phyloP scores from a whole-genome alignment of 2,113 vertebrate genomes.

The Onychostruthus taczanowskii region DNA sequence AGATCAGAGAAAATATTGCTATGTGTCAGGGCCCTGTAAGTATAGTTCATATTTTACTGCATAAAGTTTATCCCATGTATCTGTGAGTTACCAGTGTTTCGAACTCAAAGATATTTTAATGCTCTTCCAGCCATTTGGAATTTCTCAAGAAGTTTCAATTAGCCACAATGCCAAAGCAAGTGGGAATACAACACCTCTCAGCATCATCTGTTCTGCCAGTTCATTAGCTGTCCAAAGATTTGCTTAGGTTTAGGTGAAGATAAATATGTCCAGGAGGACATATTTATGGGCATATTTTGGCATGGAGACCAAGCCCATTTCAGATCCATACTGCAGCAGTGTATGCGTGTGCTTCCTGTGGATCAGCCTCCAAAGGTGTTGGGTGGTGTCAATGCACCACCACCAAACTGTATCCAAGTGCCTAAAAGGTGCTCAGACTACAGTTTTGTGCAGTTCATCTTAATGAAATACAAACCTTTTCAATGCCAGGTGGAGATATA shows the following conservation, averaged over 20 bases:
- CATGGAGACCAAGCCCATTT: not conserved
- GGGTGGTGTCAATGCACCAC: not conserved
- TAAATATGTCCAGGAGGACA: not conserved
- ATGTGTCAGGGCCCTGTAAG: not conserved
- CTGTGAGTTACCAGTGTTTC: not conserved
- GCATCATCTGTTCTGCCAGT: not conserved
- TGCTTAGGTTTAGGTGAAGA: not conserved
- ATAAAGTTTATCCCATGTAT: not conserved
- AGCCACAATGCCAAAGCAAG: not conserved
- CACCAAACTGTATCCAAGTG: not conserved
- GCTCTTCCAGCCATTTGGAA: not conserved
- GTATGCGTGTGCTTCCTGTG: accelerated
- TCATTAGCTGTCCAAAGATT: not conserved
- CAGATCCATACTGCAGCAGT: not conserved
- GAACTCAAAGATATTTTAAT: not conserved
- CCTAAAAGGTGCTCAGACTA: not conserved
- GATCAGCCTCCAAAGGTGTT: not conserved
- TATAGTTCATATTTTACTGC: not conserved
- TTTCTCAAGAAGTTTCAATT: not conserved
- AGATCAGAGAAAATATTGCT: not conserved
- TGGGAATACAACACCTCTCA: not conserved
- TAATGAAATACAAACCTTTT: not conserved
- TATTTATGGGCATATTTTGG: no score
- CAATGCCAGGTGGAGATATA: not conserved
- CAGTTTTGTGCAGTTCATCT: not conserved